phyloP scores from a whole-genome alignment of 2,113 vertebrate species.

The Antigone vipio region DNA sequence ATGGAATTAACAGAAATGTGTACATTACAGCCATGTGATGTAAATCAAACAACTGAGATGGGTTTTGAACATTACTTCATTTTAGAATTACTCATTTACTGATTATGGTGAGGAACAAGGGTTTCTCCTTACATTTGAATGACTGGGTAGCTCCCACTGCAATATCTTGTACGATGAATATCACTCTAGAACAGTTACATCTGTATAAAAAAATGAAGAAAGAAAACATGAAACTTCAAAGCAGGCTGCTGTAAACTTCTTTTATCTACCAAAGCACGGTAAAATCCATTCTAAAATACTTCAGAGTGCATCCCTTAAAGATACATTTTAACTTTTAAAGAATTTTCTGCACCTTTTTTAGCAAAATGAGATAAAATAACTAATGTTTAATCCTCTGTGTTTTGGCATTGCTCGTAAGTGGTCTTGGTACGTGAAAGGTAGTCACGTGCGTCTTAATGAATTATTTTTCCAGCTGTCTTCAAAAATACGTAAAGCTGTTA shows the following conservation, averaged over 20 bases:
- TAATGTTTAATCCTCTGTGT: neutral
- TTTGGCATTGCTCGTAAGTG: neutral
- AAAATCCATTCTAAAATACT: neutral
- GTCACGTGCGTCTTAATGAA: neutral
- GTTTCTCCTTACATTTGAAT: neutral
- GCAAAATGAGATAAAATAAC: neutral
- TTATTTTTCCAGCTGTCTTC: neutral
- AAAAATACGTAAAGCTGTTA: neutral
- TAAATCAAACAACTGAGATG: neutral
- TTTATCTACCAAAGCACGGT: neutral
- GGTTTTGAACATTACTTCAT: neutral
- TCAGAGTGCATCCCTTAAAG: neutral
- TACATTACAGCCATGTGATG: neutral
- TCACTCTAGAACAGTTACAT: neutral
- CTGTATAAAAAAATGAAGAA: neutral
- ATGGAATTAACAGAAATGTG: neutral
- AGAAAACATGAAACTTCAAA: neutral
- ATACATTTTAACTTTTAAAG: neutral
- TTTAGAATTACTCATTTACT: neutral
- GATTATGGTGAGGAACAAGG: neutral
- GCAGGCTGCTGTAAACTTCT: neutral
- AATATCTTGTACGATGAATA: neutral
- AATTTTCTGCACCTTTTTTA: neutral
- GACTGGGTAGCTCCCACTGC: neutral
- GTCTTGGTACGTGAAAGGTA: neutral